These are phyloP conservation scores for Amazona guildingii DNA, from an alignment of 2,113 vertebrate genomes.

Conservation along the genomic window DNA sequence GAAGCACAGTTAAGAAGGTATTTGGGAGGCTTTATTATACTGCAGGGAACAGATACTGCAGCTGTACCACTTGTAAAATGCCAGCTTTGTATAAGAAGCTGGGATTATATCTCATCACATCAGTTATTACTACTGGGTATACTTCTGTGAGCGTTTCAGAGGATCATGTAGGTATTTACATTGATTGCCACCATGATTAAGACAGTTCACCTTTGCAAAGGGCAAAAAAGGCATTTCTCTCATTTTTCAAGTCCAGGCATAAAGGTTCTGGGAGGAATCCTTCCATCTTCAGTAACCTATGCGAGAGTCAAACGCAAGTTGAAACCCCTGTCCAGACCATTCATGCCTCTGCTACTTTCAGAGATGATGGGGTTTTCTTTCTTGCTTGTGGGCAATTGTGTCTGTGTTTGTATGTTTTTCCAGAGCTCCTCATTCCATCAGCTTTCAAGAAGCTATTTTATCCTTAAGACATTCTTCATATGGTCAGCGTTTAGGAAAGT, in stretches of 20 bases:
- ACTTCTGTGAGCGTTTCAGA: not conserved
- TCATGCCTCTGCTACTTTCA: not conserved
- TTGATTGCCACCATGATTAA: not conserved
- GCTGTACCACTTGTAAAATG: not conserved
- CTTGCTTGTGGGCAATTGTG: not conserved
- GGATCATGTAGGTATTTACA: not conserved
- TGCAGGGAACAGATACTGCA: not conserved
- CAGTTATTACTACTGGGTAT: no score
- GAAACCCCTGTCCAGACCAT: not conserved
- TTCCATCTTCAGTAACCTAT: conserved; percentile 81
- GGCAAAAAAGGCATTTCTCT: conserved; percentile 82
- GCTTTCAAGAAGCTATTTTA: not conserved
- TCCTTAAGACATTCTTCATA: not conserved
- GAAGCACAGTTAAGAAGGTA: not conserved
- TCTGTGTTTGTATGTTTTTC: not conserved
- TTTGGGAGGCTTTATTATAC: not conserved
- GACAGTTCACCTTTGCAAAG: conserved; percentile 75
- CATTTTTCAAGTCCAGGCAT: conserved; percentile 82
- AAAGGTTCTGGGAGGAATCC: conserved; percentile 88
- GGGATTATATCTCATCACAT: not conserved
- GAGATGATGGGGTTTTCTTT: not conserved
- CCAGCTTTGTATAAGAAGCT: not conserved
- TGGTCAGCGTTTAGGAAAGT: not conserved
- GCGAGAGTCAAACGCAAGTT: not conserved
- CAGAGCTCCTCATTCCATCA: not conserved